These are phyloP conservation scores for Leptinotarsa tumamoca DNA, from an alignment of 2,888 invertebrate genomes.

Conservation along the genomic window DNA sequence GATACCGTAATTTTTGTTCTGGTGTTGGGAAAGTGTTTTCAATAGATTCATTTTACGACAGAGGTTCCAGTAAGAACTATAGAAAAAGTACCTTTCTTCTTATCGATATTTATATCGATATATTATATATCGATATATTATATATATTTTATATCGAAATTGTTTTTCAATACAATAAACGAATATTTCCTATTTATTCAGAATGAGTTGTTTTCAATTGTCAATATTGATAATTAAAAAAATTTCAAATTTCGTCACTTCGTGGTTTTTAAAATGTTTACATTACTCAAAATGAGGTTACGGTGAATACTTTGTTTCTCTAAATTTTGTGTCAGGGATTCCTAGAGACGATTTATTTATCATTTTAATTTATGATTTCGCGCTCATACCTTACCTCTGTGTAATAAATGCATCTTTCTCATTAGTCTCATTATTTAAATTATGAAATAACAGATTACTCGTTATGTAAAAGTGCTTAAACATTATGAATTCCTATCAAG, in stretches of 20 bases:
- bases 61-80: no score
- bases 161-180: no score
- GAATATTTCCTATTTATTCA: background rate
- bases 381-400: background rate
- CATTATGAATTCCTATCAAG: constrained; percentile 9
- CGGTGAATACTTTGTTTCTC: background rate
- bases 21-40: no score
- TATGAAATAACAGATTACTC: background rate
- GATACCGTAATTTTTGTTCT: no score
- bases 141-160: no score
- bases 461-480: background rate
- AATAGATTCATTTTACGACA: no score
- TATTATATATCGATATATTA: no score
- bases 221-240: no score
- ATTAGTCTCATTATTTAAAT: background rate
- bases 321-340: constrained; percentile 6
- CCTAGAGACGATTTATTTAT: constrained; percentile 2
- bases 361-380: background rate
- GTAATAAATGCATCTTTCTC: background rate
- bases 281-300: constrained; percentile 4
- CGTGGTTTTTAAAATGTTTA: background rate
- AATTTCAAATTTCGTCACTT: background rate
- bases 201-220: no score
- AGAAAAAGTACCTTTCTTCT: no score
- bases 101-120: no score